A percentile compares a stretch with the other conserved stretches of the same genome.
These are phyloP conservation scores for Aptenodytes patagonicus DNA, from an alignment of 2,113 vertebrate genomes.

Conservation along the genomic window DNA sequence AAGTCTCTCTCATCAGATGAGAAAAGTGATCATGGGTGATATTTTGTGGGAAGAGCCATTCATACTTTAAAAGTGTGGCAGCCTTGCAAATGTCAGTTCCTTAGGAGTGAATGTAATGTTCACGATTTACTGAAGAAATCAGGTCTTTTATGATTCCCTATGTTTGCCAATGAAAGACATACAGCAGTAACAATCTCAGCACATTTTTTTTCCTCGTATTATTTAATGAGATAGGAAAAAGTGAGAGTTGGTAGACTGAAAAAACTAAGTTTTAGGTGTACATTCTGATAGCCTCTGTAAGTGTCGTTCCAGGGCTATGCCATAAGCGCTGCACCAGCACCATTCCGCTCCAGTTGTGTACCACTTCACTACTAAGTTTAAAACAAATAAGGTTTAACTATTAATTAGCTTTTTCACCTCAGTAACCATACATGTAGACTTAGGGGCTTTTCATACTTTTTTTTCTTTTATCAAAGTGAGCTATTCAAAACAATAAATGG, in stretches of 20 bases:
- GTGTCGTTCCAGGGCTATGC: background rate
- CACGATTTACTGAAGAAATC: background rate
- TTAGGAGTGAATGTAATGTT: background rate
- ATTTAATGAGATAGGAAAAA: background rate
- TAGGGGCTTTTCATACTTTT: rapidly evolving
- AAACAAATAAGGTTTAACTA: background rate
- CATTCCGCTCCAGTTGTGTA: background rate
- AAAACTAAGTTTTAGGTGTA: background rate
- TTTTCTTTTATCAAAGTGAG: background rate
- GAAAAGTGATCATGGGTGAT: background rate
- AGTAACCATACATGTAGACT: background rate
- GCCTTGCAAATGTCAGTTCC: background rate
- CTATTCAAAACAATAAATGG: background rate
- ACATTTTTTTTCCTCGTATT: background rate
- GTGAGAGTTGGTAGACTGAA: background rate
- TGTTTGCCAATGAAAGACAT: background rate
- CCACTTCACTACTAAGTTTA: background rate
- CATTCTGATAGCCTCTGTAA: background rate
- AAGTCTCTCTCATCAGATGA: background rate
- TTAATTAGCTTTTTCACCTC: background rate
- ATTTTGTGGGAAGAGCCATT: background rate
- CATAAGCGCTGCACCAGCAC: rapidly evolving
- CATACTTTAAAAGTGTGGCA: background rate
- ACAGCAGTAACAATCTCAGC: background rate
- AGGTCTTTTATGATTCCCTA: background rate